phyloP scores from a whole-genome alignment of 2,888 invertebrate genomes.

The Oligia latruncula region DNA sequence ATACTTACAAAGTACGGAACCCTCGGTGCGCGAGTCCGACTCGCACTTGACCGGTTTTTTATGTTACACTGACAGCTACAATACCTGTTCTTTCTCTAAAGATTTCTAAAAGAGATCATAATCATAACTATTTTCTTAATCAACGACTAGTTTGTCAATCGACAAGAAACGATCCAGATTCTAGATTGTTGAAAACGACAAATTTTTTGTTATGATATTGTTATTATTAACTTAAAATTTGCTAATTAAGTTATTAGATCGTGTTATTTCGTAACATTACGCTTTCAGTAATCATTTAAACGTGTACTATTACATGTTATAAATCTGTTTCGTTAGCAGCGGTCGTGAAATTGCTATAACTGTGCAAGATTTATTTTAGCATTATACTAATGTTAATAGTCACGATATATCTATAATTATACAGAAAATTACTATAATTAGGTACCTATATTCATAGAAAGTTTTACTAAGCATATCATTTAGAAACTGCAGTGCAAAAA shows the following conservation, averaged over 20 bases:
- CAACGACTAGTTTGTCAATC: slow-evolving; percentile 24
- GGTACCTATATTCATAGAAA: slow-evolving; percentile 27
- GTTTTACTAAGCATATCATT: slow-evolving; percentile 33
- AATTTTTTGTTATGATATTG: slow-evolving; percentile 1
- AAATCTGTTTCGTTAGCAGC: slow-evolving; percentile 42
- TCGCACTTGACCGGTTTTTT: neutral
- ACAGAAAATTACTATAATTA: slow-evolving; percentile 35
- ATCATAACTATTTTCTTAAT: slow-evolving; percentile 33
- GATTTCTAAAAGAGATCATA: slow-evolving; percentile 33
- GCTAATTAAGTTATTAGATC: slow-evolving; percentile 46
- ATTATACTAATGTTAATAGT: slow-evolving; percentile 32
- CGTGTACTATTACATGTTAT: slow-evolving; percentile 34
- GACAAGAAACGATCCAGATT: slow-evolving; percentile 22
- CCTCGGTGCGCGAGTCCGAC: too few relatives aligned
- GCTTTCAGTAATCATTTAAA: slow-evolving; percentile 40
- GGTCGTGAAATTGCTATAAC: slow-evolving; percentile 42
- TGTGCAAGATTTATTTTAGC: slow-evolving; percentile 43
- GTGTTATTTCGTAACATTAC: slow-evolving; percentile 36
- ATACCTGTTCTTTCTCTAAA: slow-evolving; percentile 29
- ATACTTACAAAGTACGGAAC: too few relatives aligned
- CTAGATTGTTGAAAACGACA: neutral
- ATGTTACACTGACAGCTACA: slow-evolving; percentile 31
- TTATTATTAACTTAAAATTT: slow-evolving; percentile 13
- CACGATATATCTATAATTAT: slow-evolving; percentile 43
- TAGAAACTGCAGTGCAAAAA: slow-evolving; percentile 4